Evolutionary conservation across 2,888 invertebrate genomes (phyloP).

Genomic region (Acrocera orbiculus): DNA sequence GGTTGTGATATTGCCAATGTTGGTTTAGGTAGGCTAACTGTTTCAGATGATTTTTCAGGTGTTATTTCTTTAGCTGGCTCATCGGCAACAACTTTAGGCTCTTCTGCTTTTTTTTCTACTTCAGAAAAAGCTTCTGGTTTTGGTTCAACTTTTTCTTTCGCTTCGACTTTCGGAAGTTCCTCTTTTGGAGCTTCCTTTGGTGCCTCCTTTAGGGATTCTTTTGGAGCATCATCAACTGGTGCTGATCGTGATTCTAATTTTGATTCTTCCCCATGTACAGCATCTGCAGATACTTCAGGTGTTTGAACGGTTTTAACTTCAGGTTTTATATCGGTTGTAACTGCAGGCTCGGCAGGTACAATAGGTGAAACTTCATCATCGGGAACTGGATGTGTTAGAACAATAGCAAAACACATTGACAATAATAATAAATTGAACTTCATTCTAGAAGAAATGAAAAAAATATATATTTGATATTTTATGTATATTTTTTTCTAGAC

Average conservation of each 20-base stretch:
- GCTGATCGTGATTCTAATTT: constrained; percentile 5
- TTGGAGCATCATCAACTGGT: constrained; percentile 16
- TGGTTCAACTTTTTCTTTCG: constrained; percentile 14
- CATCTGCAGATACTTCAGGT: constrained; percentile 16
- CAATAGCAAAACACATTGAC: constrained; percentile 20
- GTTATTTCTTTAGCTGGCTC: constrained; percentile 7
- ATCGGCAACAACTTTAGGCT: constrained; percentile 7
- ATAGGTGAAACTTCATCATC: constrained; percentile 23
- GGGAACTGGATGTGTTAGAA: constrained; percentile 22
- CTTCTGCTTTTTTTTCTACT: constrained; percentile 8
- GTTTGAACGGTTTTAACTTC: constrained; percentile 16
- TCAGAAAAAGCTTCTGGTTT: constrained; percentile 8
- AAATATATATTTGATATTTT: too few relatives aligned
- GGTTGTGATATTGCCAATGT: constrained; percentile 14
- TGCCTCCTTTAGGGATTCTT: constrained; percentile 16
- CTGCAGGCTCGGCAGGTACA: constrained; percentile 15
- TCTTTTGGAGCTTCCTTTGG: constrained; percentile 10
- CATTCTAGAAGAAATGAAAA: constrained; percentile 16
- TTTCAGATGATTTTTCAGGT: not conserved
- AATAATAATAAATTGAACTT: constrained; percentile 24
- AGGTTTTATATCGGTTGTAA: constrained; percentile 17
- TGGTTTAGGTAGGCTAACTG: not conserved
- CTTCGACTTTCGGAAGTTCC: constrained; percentile 4
- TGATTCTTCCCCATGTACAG: constrained; percentile 7
- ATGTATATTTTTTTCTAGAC: too few relatives aligned